phyloP scores from a whole-genome alignment of 1,140 invertebrate genomes.

The Zaprionus africanus region DNA sequence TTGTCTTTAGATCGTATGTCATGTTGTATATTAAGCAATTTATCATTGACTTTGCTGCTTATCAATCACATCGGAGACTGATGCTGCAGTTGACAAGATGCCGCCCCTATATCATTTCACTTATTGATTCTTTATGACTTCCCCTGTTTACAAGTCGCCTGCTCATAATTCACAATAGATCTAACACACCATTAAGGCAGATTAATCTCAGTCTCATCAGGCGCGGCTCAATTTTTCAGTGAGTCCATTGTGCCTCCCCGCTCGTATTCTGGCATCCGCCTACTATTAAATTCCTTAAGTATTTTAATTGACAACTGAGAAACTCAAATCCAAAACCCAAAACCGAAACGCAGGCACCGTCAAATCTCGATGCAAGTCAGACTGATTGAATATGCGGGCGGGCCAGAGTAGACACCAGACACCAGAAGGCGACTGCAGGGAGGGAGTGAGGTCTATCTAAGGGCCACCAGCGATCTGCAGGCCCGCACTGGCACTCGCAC shows the following conservation, averaged over 20 bases:
- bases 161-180: slow-evolving; percentile 25
- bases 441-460: not conserved
- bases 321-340: no score
- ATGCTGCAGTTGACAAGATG: not conserved
- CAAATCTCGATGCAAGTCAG: slow-evolving; percentile 57
- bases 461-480: slow-evolving; percentile 25
- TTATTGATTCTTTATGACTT: not conserved
- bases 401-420: not conserved
- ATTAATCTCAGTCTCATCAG: slow-evolving; percentile 17
- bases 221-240: slow-evolving; percentile 13
- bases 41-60: not conserved
- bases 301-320: slow-evolving; percentile 71
- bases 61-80: not conserved
- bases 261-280: slow-evolving; percentile 1
- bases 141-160: not conserved
- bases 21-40: not conserved
- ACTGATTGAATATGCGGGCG: slow-evolving; percentile 76
- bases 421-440: not conserved
- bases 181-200: slow-evolving; percentile 11
- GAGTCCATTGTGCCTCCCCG: not conserved
- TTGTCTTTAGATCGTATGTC: not conserved
- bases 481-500: slow-evolving; percentile 44
- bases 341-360: slow-evolving; percentile 45
- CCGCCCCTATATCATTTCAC: slow-evolving; percentile 23
- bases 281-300: slow-evolving; percentile 51